Percentiles rank a stretch among this genome's conserved stretches.
phyloP scores from a whole-genome alignment of 2,797 vertebrate genomes.

The Mormyrus hasselquistii region DNA sequence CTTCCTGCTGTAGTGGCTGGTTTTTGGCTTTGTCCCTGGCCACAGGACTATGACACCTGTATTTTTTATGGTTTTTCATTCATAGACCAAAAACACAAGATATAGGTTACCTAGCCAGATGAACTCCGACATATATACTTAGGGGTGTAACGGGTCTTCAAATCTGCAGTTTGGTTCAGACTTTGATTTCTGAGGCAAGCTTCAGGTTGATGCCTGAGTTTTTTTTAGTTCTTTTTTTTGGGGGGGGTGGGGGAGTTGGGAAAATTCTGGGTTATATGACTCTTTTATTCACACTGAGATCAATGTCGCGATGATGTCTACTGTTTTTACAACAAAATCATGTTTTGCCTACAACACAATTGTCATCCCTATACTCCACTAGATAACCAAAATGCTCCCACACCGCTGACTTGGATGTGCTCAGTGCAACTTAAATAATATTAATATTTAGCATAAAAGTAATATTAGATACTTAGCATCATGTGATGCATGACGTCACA shows the following conservation, averaged over 20 bases:
- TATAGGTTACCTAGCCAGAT: neutral
- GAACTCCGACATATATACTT: neutral
- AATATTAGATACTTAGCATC: neutral
- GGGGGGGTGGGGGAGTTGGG: neutral
- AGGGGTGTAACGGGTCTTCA: neutral
- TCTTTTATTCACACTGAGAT: neutral
- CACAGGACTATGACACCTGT: neutral
- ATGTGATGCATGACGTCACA: neutral
- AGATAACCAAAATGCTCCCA: neutral
- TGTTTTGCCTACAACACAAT: neutral
- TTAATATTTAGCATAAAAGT: neutral
- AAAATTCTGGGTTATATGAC: neutral
- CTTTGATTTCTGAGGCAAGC: neutral
- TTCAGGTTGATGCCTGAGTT: neutral
- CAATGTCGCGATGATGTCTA: neutral
- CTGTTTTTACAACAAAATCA: neutral
- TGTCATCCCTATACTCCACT: neutral
- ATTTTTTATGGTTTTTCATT: neutral
- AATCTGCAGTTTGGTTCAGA: neutral
- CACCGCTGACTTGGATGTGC: neutral
- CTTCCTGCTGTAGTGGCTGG: neutral
- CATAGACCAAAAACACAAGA: neutral
- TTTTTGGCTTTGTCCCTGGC: neutral
- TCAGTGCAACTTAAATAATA: neutral
- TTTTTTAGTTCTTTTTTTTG: neutral